Base-by-base conservation (phyloP, 2,797 vertebrate genomes). In the Vireo griseus region DNA sequence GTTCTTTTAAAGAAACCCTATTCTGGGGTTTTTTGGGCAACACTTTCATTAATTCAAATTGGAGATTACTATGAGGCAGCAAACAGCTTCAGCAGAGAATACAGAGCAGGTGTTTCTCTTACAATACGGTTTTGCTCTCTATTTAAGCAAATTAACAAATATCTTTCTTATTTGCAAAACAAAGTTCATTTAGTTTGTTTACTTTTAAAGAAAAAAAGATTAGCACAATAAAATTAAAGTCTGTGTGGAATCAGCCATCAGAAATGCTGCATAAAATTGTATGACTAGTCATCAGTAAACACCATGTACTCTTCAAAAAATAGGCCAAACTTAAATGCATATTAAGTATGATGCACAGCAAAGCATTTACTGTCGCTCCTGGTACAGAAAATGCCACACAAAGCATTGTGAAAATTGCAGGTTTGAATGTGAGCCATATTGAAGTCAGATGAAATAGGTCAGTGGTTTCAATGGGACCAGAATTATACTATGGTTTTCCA, bases 221-320 rank as follows among this genome's bases (percentile, higher is more conserved):
- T 48, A 59, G 29, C 24, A 48, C 29, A 82, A 66, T 15, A 65
- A 72, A 90, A 62, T 12, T 39, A 67, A 44, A 52, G 13, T 45
- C 48, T 67, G 9, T 47, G 52, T 76, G 52, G 31, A 86, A 63
- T 76, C 51, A 69, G 13, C 24, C 55, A 33, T 81, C 63, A 88
- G 66, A 87, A 87, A 48, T 39, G 21, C 59, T 85, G 51, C 59
- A 73, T 69, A 62, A 85, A 87, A 69, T 50, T 0, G 0, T 67
- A 6, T 50, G 21, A 73, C 85, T 92, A 79, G n/a, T 94, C 86
- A 86, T 85, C 55, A 85, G 57, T 62, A 80, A 94, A 87, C 57
- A 76, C 37, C 35, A 15, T 29, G 25, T 65, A 50, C 8, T 62
- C 33, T 82, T 85, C 52, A 87, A 92, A 94, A 93, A 82, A 61